These are phyloP conservation scores for Hydrochoerus hydrochaeris DNA, from an alignment of 2,113 vertebrate species.

Conservation along the genomic window DNA sequence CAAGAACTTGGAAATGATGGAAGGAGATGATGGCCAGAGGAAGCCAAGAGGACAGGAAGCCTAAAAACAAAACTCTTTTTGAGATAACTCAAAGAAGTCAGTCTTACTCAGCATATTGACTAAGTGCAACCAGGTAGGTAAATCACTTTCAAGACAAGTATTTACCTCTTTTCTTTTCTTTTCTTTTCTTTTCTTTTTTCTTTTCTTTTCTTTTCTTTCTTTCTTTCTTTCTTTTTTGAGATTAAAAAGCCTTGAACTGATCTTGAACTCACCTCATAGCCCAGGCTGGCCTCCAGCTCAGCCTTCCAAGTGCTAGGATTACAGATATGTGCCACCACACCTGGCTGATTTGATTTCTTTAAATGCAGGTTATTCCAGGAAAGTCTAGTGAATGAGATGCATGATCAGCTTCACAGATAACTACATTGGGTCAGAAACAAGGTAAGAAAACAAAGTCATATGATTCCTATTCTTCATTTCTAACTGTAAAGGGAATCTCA, in stretches of 20 bases:
- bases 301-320: too few relatives aligned
- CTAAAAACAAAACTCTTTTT: neutral
- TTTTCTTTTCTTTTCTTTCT: too few relatives aligned
- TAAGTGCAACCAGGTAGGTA: neutral
- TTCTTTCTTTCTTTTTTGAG: too few relatives aligned
- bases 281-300: too few relatives aligned
- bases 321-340: too few relatives aligned
- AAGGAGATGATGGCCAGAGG: neutral
- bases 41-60: neutral
- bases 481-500: neutral
- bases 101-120: neutral
- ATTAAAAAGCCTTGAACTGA: too few relatives aligned
- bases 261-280: too few relatives aligned
- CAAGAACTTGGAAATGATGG: neutral
- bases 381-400: neutral
- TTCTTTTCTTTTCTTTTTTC: neutral
- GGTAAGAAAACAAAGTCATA: neutral
- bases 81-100: neutral
- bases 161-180: neutral
- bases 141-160: neutral
- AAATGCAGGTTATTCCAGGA: neutral
- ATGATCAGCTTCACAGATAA: neutral
- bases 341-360: neutral
- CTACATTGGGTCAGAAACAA: neutral
- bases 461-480: neutral